phyloP scores from a whole-genome alignment of 2,888 invertebrate genomes.

The Galeopsomyia nigrocyanea region DNA sequence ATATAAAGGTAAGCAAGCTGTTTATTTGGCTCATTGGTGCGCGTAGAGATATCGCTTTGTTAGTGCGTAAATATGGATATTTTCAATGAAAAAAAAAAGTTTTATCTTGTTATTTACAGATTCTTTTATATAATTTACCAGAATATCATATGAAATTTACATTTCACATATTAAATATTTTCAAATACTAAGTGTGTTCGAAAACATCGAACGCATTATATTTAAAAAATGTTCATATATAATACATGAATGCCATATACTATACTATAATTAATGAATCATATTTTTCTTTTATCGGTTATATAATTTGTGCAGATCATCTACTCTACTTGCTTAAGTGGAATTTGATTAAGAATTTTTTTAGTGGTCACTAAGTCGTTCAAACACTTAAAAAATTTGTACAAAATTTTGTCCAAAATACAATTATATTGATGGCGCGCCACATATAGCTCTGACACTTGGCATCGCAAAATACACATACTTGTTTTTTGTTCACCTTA shows the following conservation, averaged over 20 bases:
- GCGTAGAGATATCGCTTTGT: conserved; percentile 26
- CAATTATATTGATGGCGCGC: conserved; percentile 18
- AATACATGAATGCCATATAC: conserved; percentile 25
- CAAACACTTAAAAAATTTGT: conserved; percentile 47
- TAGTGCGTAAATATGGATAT: conserved; percentile 27
- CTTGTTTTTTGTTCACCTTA: conserved; percentile 22
- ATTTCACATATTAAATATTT: conserved; percentile 38
- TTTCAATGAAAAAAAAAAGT: conserved; percentile 43
- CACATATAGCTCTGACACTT: neutral
- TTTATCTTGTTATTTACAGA: conserved; percentile 43
- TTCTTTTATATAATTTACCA: conserved; percentile 34
- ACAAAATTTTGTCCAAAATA: conserved; percentile 45
- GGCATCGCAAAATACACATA: conserved; percentile 22
- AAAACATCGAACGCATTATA: conserved; percentile 31
- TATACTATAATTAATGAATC: conserved; percentile 30
- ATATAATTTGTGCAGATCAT: conserved; percentile 41
- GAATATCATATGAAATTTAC: conserved; percentile 44
- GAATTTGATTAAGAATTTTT: conserved; percentile 37
- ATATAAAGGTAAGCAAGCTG: conserved; percentile 38
- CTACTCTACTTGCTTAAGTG: conserved; percentile 31
- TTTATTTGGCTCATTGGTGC: conserved; percentile 43
- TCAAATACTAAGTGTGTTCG: conserved; percentile 29
- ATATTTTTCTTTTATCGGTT: conserved; percentile 24
- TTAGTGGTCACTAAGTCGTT: conserved; percentile 25
- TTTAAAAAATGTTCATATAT: conserved; percentile 31